Conservation (phyloP, 2,888 invertebrate species). For the Calliopum simillimum region DNA sequence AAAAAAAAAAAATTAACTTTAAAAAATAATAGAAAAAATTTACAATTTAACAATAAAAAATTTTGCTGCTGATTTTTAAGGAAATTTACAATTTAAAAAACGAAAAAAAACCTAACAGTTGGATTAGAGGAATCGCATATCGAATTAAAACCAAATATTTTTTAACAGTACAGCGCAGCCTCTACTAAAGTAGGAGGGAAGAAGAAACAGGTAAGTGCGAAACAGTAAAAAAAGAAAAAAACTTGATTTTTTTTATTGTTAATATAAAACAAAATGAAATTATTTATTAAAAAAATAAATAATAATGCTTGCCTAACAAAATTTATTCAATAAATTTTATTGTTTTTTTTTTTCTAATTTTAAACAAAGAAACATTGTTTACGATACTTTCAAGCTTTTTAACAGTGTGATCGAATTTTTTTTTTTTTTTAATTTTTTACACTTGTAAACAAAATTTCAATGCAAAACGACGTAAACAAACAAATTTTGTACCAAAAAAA, state of each 20-base stretch:
- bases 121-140: no score
- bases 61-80: conserved; percentile 1
- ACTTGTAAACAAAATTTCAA: neutral
- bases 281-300: conserved; percentile 58
- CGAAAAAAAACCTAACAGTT: no score
- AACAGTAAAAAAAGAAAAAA: conserved; percentile 37
- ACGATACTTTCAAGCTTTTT: neutral
- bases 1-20: conserved; percentile 31
- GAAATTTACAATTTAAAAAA: no score
- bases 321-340: conserved; percentile 41
- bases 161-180: neutral
- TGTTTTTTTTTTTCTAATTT: conserved; percentile 37
- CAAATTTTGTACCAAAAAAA: neutral
- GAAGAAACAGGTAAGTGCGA: conserved; percentile 27
- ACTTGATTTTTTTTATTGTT: conserved; percentile 43
- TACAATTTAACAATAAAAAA: conserved; percentile 32
- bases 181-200: conserved; percentile 15
- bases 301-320: conserved; percentile 52
- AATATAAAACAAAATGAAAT: conserved; percentile 56
- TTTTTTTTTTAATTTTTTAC: neutral
- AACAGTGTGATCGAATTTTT: neutral
- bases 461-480: neutral
- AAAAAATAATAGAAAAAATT: conserved; percentile 35
- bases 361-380: conserved; percentile 48
- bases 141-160: no score